Conservation (phyloP, 2,888 invertebrate genomes). For the Marasmarcha lunaedactyla region DNA sequence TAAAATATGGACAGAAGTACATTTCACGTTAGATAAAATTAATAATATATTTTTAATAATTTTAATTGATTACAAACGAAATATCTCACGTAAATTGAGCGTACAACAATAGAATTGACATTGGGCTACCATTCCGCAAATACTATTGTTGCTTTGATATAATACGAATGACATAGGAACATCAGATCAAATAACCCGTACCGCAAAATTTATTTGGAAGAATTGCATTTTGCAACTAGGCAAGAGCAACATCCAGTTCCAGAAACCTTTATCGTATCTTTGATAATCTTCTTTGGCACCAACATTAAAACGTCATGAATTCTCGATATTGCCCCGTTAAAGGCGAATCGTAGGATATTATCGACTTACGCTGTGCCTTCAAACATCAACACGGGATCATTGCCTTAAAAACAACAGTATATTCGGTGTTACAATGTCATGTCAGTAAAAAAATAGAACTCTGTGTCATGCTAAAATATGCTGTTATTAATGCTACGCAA, state of each 20-base stretch:
- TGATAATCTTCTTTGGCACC: constrained; percentile 70
- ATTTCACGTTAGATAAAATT: constrained; percentile 36
- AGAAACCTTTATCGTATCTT: constrained; percentile 28
- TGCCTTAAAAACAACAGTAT: constrained; percentile 16
- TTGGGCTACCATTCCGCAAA: constrained; percentile 36
- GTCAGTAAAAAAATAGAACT: constrained; percentile 23
- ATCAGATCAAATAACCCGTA: constrained; percentile 67
- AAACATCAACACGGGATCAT: constrained; percentile 12
- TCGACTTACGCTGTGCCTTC: constrained; percentile 33
- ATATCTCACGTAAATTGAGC: constrained; percentile 62
- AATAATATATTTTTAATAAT: constrained; percentile 31
- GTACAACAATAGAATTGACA: constrained; percentile 65
- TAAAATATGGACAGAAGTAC: constrained; percentile 53
- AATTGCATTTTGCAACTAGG: constrained; percentile 26
- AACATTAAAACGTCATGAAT: constrained; percentile 46
- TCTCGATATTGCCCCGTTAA: constrained; percentile 33
- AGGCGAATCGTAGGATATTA: constrained; percentile 27
- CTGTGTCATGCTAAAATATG: constrained; percentile 25
- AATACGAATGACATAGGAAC: constrained; percentile 60
- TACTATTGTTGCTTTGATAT: constrained; percentile 41
- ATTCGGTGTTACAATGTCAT: constrained; percentile 17
- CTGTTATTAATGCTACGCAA: constrained; percentile 26
- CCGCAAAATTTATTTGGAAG: constrained; percentile 61
- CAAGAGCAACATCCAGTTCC: background rate
- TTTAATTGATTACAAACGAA: constrained; percentile 46